Conservation (phyloP, 1,140 invertebrate species). For the Lanistes nyassanus region DNA sequence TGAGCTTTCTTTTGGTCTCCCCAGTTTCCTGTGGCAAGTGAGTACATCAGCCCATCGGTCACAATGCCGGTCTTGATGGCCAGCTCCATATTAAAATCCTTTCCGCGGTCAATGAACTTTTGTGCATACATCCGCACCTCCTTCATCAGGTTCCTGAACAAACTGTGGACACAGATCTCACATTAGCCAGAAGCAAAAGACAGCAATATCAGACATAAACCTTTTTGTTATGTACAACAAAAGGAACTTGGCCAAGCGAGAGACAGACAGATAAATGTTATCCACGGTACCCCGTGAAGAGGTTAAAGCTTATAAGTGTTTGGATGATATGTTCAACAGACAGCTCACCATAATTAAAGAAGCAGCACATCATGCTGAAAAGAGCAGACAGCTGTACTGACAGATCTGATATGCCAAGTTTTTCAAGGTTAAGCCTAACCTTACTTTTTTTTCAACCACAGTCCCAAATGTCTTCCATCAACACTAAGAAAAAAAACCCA, state of each 20-base stretch:
- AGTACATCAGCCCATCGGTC: constrained; percentile 97
- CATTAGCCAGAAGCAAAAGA: constrained; percentile 1
- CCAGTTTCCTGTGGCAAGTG: constrained; percentile 99
- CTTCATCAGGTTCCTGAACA: constrained; percentile 66
- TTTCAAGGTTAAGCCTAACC: neutral
- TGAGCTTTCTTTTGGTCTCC: constrained; percentile 99
- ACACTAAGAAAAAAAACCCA: too few species aligned
- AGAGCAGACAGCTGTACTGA: neutral
- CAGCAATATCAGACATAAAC: too few species aligned
- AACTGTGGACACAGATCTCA: constrained; percentile 37
- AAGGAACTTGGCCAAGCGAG: too few species aligned
- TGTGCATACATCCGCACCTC: constrained; percentile 95
- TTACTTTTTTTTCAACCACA: neutral
- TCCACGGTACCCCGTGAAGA: neutral
- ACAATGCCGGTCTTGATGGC: constrained; percentile 98
- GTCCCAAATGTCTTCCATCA: neutral
- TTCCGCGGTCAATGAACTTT: constrained; percentile 97
- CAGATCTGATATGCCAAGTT: too few species aligned
- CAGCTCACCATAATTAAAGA: neutral
- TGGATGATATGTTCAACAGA: neutral
- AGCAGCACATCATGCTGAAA: neutral
- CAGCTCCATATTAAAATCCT: constrained; percentile 97
- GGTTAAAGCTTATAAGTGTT: neutral
- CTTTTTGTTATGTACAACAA: too few species aligned
- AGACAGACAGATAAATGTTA: too few species aligned